Conservation (phyloP, 2,888 invertebrate genomes). For the Drosophila dives region DNA sequence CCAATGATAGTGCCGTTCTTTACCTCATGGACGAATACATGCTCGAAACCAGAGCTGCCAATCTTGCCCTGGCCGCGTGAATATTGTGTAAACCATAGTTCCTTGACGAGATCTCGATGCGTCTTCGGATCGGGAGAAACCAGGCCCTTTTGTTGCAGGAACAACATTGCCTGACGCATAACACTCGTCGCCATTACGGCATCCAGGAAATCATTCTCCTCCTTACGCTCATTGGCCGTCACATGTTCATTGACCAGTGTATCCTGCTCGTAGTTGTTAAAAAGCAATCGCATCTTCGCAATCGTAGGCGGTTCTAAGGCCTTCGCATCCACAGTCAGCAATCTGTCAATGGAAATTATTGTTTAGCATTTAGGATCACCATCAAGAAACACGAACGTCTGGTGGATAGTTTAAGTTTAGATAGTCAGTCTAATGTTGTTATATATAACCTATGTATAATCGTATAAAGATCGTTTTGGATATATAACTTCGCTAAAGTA, state of each 20-base stretch:
- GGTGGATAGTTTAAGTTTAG: neutral
- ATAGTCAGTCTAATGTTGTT: neutral
- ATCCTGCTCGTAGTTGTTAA: conserved; percentile 94
- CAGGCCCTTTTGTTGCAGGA: conserved; percentile 87
- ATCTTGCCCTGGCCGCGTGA: conserved; percentile 91
- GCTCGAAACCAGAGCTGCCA: conserved; percentile 96
- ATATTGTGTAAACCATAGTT: conserved; percentile 93
- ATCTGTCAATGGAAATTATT: conserved; percentile 85
- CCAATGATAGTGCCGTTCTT: conserved; percentile 92
- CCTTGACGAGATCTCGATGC: conserved; percentile 90
- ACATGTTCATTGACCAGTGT: conserved; percentile 91
- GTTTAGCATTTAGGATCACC: neutral
- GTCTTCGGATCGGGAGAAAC: conserved; percentile 88
- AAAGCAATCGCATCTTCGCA: conserved; percentile 89
- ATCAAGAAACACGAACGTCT: neutral
- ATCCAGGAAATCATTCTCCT: conserved; percentile 92
- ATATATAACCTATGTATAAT: neutral
- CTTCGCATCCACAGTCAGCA: conserved; percentile 88
- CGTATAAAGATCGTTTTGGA: too few species aligned
- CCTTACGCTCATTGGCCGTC: conserved; percentile 89
- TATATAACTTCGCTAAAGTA: too few species aligned
- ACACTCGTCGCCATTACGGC: conserved; percentile 91
- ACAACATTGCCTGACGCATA: conserved; percentile 88
- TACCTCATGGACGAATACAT: conserved; percentile 95
- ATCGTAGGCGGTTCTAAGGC: conserved; percentile 88